Conservation (phyloP, 2,888 invertebrate species). For the Agonopterix heracliana region DNA sequence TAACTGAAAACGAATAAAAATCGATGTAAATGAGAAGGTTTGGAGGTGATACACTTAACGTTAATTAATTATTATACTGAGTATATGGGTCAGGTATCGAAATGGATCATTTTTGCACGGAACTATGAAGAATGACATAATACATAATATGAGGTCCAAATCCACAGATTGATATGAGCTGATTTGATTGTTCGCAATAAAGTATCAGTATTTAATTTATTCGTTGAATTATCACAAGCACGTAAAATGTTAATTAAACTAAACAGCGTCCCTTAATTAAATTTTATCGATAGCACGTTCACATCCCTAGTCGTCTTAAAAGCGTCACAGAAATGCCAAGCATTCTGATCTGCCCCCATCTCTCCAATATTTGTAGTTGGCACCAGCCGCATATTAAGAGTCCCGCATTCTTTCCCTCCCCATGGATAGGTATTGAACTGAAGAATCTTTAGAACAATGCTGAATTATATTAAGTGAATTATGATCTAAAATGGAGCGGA, state of each 20-base stretch:
- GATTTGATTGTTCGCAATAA: no score
- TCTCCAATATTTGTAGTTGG: constrained; percentile 45
- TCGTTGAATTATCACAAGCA: no score
- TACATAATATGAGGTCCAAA: no score
- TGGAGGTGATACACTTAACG: no score
- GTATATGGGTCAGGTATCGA: no score
- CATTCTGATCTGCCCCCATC: constrained; percentile 35
- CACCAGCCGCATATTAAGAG: constrained; percentile 37
- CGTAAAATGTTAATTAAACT: background rate
- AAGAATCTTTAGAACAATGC: constrained; percentile 33
- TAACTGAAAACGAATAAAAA: no score
- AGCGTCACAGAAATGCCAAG: constrained; percentile 43
- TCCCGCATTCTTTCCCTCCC: constrained; percentile 25
- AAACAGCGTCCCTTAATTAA: background rate
- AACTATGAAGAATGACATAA: no score
- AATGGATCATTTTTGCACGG: no score
- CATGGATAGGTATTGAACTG: constrained; percentile 23
- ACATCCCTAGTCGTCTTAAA: constrained; percentile 32
- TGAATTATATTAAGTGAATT: constrained; percentile 14
- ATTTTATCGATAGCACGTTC: background rate
- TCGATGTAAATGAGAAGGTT: no score
- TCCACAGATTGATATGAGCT: no score
- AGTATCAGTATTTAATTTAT: no score
- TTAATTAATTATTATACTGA: no score
- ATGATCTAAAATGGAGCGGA: constrained; percentile 11